A percentile compares a stretch with the other conserved stretches of the same genome.
These are phyloP conservation scores for Caenorhabditis brenneri DNA, from an alignment of 1,140 invertebrate genomes.

Conservation along the genomic window DNA sequence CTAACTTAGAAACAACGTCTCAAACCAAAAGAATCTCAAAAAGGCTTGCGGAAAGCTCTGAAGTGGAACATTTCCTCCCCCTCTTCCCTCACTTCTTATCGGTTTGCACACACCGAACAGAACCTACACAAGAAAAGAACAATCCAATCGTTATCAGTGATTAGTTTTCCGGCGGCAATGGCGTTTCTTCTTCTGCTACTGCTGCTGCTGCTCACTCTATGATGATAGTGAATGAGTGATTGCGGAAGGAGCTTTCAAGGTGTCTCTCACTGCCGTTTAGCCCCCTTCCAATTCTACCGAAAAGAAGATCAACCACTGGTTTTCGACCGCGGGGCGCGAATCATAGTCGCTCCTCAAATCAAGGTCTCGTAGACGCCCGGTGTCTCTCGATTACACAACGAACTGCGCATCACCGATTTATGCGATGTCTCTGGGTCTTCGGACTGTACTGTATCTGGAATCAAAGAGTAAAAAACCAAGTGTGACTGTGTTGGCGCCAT, in stretches of 20 bases:
- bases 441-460: slow-evolving; percentile 36
- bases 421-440: neutral
- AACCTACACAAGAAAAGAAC: neutral
- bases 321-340: slow-evolving; percentile 32
- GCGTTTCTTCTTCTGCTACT: no score
- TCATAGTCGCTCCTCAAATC: neutral
- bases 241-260: slow-evolving; percentile 8
- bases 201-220: no score
- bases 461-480: slow-evolving; percentile 32
- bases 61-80: no score
- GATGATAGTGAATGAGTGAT: neutral
- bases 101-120: slow-evolving; percentile 7
- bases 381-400: slow-evolving; percentile 12
- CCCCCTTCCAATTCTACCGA: neutral
- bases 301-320: slow-evolving; percentile 39
- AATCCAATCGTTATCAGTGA: no score
- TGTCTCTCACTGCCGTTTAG: slow-evolving; percentile 20
- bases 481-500: neutral
- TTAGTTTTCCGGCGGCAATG: neutral
- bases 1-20: no score
- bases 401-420: neutral
- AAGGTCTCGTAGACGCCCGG: neutral
- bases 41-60: neutral
- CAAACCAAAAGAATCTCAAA: neutral
- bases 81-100: no score